These are phyloP conservation scores for Crocidura indochinensis DNA, from an alignment of 2,797 vertebrate genomes.

Conservation along the genomic window DNA sequence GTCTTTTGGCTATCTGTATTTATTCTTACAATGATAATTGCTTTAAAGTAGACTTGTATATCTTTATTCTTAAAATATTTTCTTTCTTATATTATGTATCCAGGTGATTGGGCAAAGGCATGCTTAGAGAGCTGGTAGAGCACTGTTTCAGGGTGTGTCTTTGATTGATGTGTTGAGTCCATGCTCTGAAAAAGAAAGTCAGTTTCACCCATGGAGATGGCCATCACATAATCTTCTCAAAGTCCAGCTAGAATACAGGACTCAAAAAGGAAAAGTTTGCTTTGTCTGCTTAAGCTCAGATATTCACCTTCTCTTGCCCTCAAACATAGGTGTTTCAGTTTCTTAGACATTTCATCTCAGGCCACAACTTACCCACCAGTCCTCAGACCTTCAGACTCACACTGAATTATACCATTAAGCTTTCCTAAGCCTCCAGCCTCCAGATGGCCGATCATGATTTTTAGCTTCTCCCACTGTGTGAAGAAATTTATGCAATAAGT, in stretches of 20 bases:
- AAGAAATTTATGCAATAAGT: background rate
- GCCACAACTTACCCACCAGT: background rate
- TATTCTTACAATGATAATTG: no score
- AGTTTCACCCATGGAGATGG: background rate
- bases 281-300: background rate
- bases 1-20: no score
- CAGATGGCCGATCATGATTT: background rate
- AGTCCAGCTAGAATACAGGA: background rate
- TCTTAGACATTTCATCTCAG: background rate
- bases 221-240: background rate
- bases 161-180: background rate
- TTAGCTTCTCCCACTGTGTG: background rate
- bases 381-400: background rate
- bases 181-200: background rate
- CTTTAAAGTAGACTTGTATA: background rate
- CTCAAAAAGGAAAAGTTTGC: background rate
- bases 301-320: background rate
- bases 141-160: background rate
- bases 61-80: background rate
- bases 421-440: background rate
- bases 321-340: background rate
- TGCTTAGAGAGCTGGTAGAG: background rate
- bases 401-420: background rate
- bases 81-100: background rate
- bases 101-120: background rate